phyloP scores from a whole-genome alignment of 2,113 vertebrate genomes.

The Grammomys surdaster region DNA sequence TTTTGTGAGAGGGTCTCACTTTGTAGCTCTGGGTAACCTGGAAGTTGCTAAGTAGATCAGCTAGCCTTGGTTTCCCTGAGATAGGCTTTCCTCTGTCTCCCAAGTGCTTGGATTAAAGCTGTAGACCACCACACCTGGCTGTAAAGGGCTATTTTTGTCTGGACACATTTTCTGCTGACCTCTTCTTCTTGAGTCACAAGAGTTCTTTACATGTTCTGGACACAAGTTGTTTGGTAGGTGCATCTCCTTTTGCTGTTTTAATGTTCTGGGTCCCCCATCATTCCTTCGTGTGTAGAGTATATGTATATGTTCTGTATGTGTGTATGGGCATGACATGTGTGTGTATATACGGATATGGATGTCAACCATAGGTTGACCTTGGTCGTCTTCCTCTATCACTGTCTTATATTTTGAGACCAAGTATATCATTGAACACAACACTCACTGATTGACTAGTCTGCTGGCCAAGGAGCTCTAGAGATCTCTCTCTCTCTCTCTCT shows the following conservation, averaged over 20 bases:
- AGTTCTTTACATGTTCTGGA: neutral
- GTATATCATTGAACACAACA: too few species aligned
- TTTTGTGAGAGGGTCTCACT: neutral
- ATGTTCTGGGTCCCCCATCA: neutral
- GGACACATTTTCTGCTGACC: neutral
- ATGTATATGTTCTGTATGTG: neutral
- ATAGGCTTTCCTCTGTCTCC: neutral
- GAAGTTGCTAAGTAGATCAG: neutral
- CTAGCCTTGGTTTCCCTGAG: neutral
- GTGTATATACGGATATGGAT: neutral
- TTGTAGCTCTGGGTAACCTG: neutral
- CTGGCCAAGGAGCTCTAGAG: neutral
- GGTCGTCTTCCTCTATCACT: neutral
- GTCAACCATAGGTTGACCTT: neutral
- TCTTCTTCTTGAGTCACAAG: neutral
- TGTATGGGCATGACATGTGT: neutral
- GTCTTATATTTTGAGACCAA: neutral
- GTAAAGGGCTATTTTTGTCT: neutral
- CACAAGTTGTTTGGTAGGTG: neutral
- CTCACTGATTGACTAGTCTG: neutral
- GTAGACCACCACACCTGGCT: too few species aligned
- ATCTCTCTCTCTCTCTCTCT: neutral
- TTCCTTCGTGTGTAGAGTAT: neutral
- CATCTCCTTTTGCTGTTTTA: neutral
- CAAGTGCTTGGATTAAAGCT: neutral